These are phyloP conservation scores for Pyrgus malvae DNA, from an alignment of 2,888 invertebrate species.

Conservation along the genomic window DNA sequence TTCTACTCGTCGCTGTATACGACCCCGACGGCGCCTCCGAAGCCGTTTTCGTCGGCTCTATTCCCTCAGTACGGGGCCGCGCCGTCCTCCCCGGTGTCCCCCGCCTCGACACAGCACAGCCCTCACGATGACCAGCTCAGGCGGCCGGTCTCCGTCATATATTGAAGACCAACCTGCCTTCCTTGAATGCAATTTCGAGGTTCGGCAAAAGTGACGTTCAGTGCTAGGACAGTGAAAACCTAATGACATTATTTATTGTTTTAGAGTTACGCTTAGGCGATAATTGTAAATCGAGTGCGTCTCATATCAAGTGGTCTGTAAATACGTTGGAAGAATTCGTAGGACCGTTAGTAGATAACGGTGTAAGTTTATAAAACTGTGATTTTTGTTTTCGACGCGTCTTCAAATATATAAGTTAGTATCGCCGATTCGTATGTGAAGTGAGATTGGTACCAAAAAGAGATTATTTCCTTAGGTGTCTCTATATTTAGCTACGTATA, in stretches of 20 bases:
- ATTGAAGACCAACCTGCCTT: slow-evolving; percentile 81
- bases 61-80: slow-evolving; percentile 78
- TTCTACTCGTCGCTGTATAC: slow-evolving; percentile 87
- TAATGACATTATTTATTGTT: slow-evolving; percentile 67
- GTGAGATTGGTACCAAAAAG: slow-evolving; percentile 81
- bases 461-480: slow-evolving; percentile 71
- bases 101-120: slow-evolving; percentile 72
- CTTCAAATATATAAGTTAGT: slow-evolving; percentile 61
- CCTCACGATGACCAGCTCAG: slow-evolving; percentile 83
- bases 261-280: slow-evolving; percentile 56
- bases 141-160: slow-evolving; percentile 87
- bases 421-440: slow-evolving; percentile 59
- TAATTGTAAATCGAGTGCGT: slow-evolving; percentile 51
- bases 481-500: slow-evolving; percentile 56
- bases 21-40: slow-evolving; percentile 75
- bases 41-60: slow-evolving; percentile 77
- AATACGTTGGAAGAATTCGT: slow-evolving; percentile 53
- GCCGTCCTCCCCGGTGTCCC: slow-evolving; percentile 72
- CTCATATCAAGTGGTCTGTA: slow-evolving; percentile 73
- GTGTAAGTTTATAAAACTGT: slow-evolving; percentile 66
- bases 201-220: slow-evolving; percentile 48
- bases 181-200: slow-evolving; percentile 62
- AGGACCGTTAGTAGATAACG: slow-evolving; percentile 46
- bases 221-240: slow-evolving; percentile 57
- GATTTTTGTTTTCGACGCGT: slow-evolving; percentile 71